Evolutionary conservation across 2,888 invertebrate species (phyloP).

Genomic region (Biston stratarius): DNA sequence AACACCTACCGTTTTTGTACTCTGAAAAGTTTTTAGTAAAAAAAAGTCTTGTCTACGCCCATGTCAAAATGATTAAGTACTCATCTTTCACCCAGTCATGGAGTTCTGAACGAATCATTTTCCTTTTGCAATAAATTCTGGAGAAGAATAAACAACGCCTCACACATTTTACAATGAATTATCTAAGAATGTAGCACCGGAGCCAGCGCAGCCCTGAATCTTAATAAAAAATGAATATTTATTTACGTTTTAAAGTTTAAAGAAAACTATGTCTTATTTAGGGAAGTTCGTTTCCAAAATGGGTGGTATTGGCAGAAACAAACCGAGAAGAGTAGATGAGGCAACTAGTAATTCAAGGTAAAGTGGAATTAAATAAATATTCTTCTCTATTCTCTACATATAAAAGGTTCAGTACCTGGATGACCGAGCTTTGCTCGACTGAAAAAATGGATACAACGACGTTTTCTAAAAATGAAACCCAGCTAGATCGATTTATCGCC

Average conservation of each 20-base stretch:
- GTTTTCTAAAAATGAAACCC: no score
- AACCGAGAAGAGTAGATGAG: slow-evolving; percentile 61
- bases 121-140: neutral
- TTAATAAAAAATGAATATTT: slow-evolving; percentile 8
- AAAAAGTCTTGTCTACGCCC: neutral
- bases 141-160: neutral
- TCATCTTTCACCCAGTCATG: neutral
- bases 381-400: no score
- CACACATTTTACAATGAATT: neutral
- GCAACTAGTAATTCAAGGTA: slow-evolving; percentile 75
- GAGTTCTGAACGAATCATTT: slow-evolving; percentile 3
- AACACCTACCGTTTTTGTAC: no score
- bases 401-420: no score
- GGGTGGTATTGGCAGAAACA: slow-evolving; percentile 58
- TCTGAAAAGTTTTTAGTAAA: neutral
- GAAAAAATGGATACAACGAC: no score
- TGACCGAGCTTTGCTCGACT: no score
- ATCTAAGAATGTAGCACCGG: neutral
- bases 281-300: slow-evolving; percentile 48
- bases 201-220: neutral
- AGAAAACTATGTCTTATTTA: slow-evolving; percentile 22
- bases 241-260: neutral
- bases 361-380: neutral
- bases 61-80: neutral
- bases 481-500: no score